Base-by-base conservation (phyloP, 2,797 vertebrate genomes). In the Pygocentrus nattereri region DNA sequence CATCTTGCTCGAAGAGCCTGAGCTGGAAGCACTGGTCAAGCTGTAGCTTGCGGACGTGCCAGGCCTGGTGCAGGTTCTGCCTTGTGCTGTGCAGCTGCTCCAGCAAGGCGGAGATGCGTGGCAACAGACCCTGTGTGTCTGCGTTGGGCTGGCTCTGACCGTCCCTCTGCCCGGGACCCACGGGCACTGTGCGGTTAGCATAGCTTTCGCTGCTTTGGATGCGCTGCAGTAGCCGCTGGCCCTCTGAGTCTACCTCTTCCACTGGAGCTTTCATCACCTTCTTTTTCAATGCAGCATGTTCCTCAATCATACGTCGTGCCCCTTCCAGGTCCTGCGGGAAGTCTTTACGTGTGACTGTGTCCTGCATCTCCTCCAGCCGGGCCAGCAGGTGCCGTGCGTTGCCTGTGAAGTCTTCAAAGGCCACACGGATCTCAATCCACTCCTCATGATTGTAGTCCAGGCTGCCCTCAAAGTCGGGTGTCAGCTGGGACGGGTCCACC, bases 21-120 rank as follows among this genome's bases (percentile, higher is more conserved):
- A 99, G 95, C 91, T 99, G 98, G 90, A 99, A 99, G 88, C 98
- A 99, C 93, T 99, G 98, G 88, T 99, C 98, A 84, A 99, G 90
- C 91, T 99, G 97, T 80, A 99, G 90, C 88, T 99, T 99, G 84
- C 97, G 92, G 79, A 98, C 94, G 2, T 99, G 98, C 98, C 97
- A 99, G 89, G 97, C 95, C 95, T 98, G 97, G 90, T 98, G 97
- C 87, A 99, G 95, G 85, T 97, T 97, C 92, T 99, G 97, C 25
- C 97, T 94, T 1, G 97, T 99, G 75, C 96, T 96, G 93, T 99
- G 98, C 89, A 99, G 94, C 90, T 97, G 95, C 91, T 99, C 97
- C 90, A 99, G 92, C 92, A 98, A 97, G 90, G 96, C 95, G 44
- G 95, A 97, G 87, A 99, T 95, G 87, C 97, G 96, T 19, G 97